Evolutionary conservation across 2,888 invertebrate species (phyloP).

Genomic region (Eudasyphora cyanicolor): DNA sequence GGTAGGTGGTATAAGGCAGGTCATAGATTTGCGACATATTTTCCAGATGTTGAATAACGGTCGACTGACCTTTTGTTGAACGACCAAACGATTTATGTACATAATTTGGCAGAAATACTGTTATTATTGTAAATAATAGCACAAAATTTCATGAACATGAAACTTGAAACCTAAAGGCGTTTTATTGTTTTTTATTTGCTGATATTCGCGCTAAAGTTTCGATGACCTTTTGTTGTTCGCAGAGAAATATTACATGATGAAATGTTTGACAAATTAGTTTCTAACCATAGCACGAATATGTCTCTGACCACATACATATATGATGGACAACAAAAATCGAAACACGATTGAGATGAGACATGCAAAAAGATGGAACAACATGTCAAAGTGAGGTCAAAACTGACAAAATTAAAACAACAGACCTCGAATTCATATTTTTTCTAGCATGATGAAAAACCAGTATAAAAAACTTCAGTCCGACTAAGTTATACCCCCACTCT

Average conservation of each 20-base stretch:
- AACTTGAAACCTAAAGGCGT: constrained; percentile 10
- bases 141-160: constrained; percentile 2
- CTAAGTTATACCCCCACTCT: no score
- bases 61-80: constrained; percentile 23
- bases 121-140: constrained; percentile 2
- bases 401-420: no score
- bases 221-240: background rate
- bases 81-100: constrained; percentile 9
- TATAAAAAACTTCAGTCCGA: no score
- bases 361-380: background rate
- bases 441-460: no score
- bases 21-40: constrained; percentile 17
- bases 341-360: background rate
- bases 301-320: constrained; percentile 2
- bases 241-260: background rate
- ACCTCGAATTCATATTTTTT: no score
- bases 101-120: constrained; percentile 4
- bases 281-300: background rate
- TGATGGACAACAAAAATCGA: no score
- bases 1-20: background rate
- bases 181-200: constrained; percentile 6
- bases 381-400: no score
- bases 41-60: constrained; percentile 21
- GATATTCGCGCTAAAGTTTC: background rate
- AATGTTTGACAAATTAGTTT: constrained; percentile 1